Conservation (phyloP, 1,140 invertebrate genomes). For the Heliconius hermathena region DNA sequence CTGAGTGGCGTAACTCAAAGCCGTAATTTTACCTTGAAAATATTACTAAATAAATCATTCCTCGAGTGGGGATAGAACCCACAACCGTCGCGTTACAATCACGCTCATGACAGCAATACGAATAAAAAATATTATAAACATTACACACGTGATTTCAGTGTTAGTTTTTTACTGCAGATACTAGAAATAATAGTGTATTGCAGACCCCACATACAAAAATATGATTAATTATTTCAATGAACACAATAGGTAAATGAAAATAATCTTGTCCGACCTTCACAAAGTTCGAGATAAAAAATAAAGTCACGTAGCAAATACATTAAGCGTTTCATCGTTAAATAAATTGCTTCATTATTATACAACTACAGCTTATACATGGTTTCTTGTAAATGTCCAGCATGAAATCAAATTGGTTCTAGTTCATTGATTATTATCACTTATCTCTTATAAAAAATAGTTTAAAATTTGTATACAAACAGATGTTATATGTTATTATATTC, state of each 20-base stretch:
- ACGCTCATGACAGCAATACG: too few relatives aligned
- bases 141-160: too few relatives aligned
- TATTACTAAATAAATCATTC: too few relatives aligned
- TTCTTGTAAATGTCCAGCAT: neutral
- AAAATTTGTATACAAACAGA: neutral
- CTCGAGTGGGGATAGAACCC: too few relatives aligned
- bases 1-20: too few relatives aligned
- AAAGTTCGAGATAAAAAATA: conserved; percentile 27
- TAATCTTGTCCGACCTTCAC: conserved; percentile 25
- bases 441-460: neutral
- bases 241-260: neutral
- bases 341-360: conserved; percentile 17
- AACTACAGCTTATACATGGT: conserved; percentile 13
- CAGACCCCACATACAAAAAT: neutral
- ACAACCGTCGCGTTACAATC: too few relatives aligned
- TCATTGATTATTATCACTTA: neutral
- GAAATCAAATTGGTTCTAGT: neutral
- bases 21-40: too few relatives aligned
- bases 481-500: neutral
- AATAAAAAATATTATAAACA: too few relatives aligned
- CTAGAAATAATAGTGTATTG: too few relatives aligned
- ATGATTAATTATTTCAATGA: neutral
- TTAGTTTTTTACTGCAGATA: neutral
- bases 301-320: conserved; percentile 25
- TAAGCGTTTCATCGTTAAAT: conserved; percentile 21